phyloP scores from a whole-genome alignment of 2,113 vertebrate genomes.

The Oncorhynchus masou region DNA sequence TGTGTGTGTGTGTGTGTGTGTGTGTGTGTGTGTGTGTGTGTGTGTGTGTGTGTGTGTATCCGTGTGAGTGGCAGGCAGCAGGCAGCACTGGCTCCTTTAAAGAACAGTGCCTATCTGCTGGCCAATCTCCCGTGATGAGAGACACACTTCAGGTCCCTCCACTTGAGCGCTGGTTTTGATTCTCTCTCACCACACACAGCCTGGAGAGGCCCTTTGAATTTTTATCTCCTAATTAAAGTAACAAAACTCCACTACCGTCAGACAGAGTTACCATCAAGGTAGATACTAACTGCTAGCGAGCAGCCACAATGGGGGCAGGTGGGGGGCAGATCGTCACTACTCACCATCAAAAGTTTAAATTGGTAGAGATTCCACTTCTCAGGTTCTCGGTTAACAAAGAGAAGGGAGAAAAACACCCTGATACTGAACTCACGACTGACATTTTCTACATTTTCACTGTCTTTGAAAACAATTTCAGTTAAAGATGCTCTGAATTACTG shows the following conservation, averaged over 20 bases:
- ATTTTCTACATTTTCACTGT: not conserved
- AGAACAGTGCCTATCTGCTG: constrained; percentile 69
- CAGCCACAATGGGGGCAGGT: not conserved
- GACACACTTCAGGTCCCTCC: constrained; percentile 68
- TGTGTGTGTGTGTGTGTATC: constrained; percentile 11
- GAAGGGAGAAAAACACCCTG: constrained; percentile 47
- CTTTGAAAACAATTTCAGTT: not conserved
- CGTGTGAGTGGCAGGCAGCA: constrained; percentile 24
- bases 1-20: not conserved
- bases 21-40: not conserved
- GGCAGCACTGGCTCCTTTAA: constrained; percentile 59
- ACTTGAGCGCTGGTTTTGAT: constrained; percentile 71
- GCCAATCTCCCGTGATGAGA: constrained; percentile 70
- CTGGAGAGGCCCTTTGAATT: constrained; percentile 77
- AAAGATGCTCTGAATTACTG: not conserved
- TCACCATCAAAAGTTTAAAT: constrained; percentile 60
- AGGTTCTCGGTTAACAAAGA: constrained; percentile 53
- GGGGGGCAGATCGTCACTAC: constrained; percentile 34
- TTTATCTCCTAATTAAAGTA: constrained; percentile 83
- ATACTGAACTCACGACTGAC: not conserved
- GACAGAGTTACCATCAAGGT: constrained; percentile 73
- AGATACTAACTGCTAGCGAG: constrained; percentile 68
- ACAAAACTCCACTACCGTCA: constrained; percentile 75
- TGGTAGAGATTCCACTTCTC: constrained; percentile 48
- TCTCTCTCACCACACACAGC: constrained; percentile 77